Percentiles rank a stretch among this genome's conserved stretches.
phyloP scores from a whole-genome alignment of 2,888 invertebrate species.

The Cryptus armator region DNA sequence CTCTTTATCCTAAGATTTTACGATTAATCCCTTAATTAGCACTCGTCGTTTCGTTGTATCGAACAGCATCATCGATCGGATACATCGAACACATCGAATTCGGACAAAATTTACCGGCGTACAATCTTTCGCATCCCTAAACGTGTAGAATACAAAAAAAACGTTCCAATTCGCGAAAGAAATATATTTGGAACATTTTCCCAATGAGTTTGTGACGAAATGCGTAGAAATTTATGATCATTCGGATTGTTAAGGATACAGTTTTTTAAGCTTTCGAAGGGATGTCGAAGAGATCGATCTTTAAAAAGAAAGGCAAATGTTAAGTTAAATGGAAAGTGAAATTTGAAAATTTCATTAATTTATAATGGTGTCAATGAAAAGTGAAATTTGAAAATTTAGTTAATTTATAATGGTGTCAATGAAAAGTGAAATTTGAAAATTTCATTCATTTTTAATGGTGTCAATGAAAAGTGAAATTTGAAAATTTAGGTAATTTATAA shows the following conservation, averaged over 20 bases:
- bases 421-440: too few relatives aligned
- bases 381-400: too few relatives aligned
- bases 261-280: not conserved
- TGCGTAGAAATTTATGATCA: not conserved
- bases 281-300: not conserved
- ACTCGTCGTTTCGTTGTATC: not conserved
- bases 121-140: not conserved
- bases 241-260: not conserved
- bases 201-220: not conserved
- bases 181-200: not conserved
- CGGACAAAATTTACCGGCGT: not conserved
- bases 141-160: not conserved
- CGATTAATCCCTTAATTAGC: slow-evolving; percentile 55
- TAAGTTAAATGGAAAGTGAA: too few relatives aligned
- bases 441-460: too few relatives aligned
- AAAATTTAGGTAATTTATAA: too few relatives aligned
- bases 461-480: too few relatives aligned
- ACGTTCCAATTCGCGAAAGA: not conserved
- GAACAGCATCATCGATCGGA: not conserved
- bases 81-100: not conserved
- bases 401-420: too few relatives aligned
- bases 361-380: too few relatives aligned
- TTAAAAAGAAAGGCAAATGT: not conserved
- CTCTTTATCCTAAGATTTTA: slow-evolving; percentile 85
- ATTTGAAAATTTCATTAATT: too few relatives aligned